Evolutionary conservation across 1,140 invertebrate genomes (phyloP).

Genomic region (Coelopa frigida): DNA sequence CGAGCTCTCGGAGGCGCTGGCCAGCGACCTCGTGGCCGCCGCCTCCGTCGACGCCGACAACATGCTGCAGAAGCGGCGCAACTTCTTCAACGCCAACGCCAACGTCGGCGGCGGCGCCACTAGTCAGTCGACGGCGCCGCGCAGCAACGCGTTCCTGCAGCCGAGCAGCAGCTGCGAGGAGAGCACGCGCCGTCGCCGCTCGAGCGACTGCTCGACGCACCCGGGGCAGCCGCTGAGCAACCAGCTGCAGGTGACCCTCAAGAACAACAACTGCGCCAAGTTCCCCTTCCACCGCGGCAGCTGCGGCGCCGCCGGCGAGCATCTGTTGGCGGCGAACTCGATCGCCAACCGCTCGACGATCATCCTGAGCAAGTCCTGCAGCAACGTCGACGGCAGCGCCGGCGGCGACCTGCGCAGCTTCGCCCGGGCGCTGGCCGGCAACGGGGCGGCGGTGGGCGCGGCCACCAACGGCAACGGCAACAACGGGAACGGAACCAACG

Average conservation of each 20-base stretch:
- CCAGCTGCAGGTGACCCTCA: constrained; percentile 38
- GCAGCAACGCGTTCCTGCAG: constrained; percentile 15
- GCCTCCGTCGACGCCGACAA: background rate
- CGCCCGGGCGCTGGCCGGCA: background rate
- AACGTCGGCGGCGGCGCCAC: too few relatives aligned
- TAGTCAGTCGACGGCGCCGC: constrained; percentile 13
- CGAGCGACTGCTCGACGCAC: constrained; percentile 34
- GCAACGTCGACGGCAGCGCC: constrained; percentile 34
- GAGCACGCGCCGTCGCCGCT: constrained; percentile 30
- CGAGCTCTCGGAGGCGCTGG: background rate
- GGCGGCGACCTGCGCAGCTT: constrained; percentile 4
- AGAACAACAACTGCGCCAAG: constrained; percentile 38
- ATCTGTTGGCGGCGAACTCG: constrained; percentile 37
- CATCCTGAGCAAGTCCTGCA: constrained; percentile 40
- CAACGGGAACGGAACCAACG: constrained; percentile 6
- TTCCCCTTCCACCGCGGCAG: constrained; percentile 40
- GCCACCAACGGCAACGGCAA: constrained; percentile 6
- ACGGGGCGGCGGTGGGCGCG: background rate
- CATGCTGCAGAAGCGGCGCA: background rate
- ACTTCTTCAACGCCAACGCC: constrained; percentile 12
- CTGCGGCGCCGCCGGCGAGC: constrained; percentile 37
- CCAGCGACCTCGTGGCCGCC: background rate
- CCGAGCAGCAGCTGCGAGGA: constrained; percentile 16
- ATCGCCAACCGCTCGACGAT: constrained; percentile 40
- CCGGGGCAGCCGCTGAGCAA: constrained; percentile 22